Conservation (phyloP, 2,888 invertebrate species). For the Chrysodeixis includens region DNA sequence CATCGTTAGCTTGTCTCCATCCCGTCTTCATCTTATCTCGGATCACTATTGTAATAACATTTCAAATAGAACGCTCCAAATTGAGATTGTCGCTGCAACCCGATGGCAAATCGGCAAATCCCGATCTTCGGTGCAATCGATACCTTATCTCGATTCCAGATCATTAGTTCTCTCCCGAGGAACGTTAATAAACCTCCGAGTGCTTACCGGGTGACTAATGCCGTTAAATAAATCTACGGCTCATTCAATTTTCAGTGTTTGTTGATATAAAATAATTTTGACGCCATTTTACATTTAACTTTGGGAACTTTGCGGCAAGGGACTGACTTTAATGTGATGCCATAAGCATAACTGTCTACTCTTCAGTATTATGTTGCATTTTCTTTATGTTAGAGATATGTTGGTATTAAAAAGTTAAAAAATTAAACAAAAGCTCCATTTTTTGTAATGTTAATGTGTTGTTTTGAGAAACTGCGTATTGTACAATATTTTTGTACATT, state of each 20-base stretch:
- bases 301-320: constrained; percentile 21
- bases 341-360: constrained; percentile 16
- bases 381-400: constrained; percentile 2
- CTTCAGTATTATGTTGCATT: constrained; percentile 1
- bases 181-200: constrained; percentile 49
- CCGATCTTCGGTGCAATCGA: constrained; percentile 53
- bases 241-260: constrained; percentile 38
- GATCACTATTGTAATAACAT: constrained; percentile 62
- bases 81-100: constrained; percentile 45
- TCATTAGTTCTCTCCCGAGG: constrained; percentile 58
- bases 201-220: constrained; percentile 37
- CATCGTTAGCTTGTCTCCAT: constrained; percentile 67
- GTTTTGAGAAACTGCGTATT: neutral
- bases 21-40: constrained; percentile 55
- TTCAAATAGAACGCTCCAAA: constrained; percentile 44
- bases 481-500: no score
- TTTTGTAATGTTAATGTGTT: neutral
- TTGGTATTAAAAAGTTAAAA: neutral
- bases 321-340: constrained; percentile 32
- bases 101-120: constrained; percentile 55
- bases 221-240: constrained; percentile 43
- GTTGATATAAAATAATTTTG: constrained; percentile 49
- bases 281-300: constrained; percentile 49
- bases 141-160: constrained; percentile 60
- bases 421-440: neutral